phyloP scores from a whole-genome alignment of 2,888 invertebrate species.

The Neuroscelio doddi region DNA sequence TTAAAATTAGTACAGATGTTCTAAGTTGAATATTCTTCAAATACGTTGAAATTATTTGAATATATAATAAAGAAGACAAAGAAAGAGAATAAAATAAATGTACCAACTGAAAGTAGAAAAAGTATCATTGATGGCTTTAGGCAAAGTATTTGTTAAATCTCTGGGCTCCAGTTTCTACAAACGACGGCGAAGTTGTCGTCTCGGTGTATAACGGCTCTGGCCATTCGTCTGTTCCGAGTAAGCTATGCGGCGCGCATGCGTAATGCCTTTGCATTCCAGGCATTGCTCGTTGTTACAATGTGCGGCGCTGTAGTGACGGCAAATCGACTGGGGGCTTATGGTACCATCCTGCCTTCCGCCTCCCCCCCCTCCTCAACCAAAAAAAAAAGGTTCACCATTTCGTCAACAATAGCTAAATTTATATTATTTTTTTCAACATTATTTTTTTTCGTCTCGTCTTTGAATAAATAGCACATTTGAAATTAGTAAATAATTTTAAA shows the following conservation, averaged over 20 bases:
- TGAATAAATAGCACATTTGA: background rate
- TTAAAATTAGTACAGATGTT: no score
- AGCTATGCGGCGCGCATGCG: slow-evolving; percentile 76
- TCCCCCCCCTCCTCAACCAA: slow-evolving; percentile 16
- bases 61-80: no score
- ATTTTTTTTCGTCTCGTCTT: background rate
- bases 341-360: slow-evolving; percentile 44
- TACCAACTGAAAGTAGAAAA: no score
- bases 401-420: slow-evolving; percentile 30
- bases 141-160: slow-evolving; percentile 19
- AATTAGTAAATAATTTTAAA: no score
- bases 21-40: no score
- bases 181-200: slow-evolving; percentile 61
- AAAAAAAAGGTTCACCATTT: slow-evolving; percentile 28
- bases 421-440: background rate
- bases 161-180: slow-evolving; percentile 48
- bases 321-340: slow-evolving; percentile 42
- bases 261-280: slow-evolving; percentile 78
- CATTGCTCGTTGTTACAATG: slow-evolving; percentile 63
- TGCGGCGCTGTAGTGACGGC: slow-evolving; percentile 47
- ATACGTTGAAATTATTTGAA: no score
- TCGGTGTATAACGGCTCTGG: slow-evolving; percentile 67
- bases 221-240: slow-evolving; percentile 75
- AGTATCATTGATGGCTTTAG: slow-evolving; percentile 2
- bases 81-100: no score